phyloP scores from a whole-genome alignment of 2,113 vertebrate species.

The Rutilus rutilus region DNA sequence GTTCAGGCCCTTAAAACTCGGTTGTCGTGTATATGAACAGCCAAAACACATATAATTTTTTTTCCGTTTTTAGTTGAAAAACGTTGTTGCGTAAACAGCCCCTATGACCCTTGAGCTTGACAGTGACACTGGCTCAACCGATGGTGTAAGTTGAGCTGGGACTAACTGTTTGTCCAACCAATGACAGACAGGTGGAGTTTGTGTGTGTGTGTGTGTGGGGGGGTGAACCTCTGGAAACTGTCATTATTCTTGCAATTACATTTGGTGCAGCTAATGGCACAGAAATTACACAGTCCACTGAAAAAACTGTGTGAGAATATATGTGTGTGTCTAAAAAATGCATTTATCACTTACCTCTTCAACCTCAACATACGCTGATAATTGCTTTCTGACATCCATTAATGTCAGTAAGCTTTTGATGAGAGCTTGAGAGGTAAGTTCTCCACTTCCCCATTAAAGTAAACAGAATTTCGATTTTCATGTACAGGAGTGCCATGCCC shows the following conservation, averaged over 20 bases:
- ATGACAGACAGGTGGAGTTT: background rate
- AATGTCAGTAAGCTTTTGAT: constrained; percentile 40
- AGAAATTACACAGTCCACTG: constrained; percentile 17
- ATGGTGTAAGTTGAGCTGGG: background rate
- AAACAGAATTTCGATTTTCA: constrained; percentile 29
- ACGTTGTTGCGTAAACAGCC: background rate
- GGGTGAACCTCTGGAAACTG: background rate
- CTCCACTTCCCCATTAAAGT: constrained; percentile 22
- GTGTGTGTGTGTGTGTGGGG: fast-evolving
- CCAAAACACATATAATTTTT: background rate
- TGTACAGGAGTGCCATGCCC: background rate
- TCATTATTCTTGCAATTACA: constrained; percentile 20
- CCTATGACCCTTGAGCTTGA: background rate
- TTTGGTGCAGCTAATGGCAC: constrained; percentile 14
- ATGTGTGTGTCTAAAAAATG: constrained; percentile 15
- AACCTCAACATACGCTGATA: constrained; percentile 35
- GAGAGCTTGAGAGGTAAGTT: constrained; percentile 16
- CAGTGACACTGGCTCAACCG: background rate
- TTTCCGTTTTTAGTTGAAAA: background rate
- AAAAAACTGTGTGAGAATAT: background rate
- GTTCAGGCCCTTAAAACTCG: too few relatives aligned
- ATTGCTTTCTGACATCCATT: constrained; percentile 49
- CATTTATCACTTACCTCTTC: constrained; percentile 44
- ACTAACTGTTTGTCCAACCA: background rate
- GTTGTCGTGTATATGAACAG: too few relatives aligned